Base-by-base conservation (phyloP, 2,113 vertebrate species). In the Zingel zingel region DNA sequence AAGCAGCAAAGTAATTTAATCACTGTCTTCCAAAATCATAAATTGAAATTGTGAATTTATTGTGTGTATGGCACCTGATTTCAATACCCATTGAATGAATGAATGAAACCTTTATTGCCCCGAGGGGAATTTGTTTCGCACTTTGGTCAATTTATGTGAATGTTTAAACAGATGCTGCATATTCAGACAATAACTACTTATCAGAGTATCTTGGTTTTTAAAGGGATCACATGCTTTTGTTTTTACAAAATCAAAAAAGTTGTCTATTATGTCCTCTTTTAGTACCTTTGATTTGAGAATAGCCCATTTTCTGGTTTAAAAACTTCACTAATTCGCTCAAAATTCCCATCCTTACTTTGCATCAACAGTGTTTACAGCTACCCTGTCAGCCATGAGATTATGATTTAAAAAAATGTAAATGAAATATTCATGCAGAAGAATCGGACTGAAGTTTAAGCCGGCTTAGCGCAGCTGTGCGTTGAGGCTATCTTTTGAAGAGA, bases 391-490 rank as follows among this genome's bases (percentile, higher is more conserved):
- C 47, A 62, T 64, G 61, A 77, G 19, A 78, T 43, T 30, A 39
- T 27, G 11, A 77, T 81, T 82, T 58, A 69, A 77, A 71, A 71
- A 86, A 74, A 85, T 54, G 11, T 59, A 86, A 86, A 86, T 90
- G 11, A 88, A 84, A 89, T 81, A 84, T 92, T 86, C 43, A 79
- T 86, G 77, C 58, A 21, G 63, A 64, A 50, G 69, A 82, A 84
- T 58, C 84, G 67, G 75, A 81, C n/a, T 71, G 57, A 69, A 82
- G 57, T 80, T 77, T 74, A 69, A 86, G 85, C 57, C 18, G 30
- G 56, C 66, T 87, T 79, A 88, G 85, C 27, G 5, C 54, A 51
- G 75, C 57, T 75, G 62, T 76, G 77, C 81, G 81, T 73, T 11
- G 21, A 66, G 70, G 61, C 77, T 81, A 66, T 85, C 66, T 72